These are phyloP conservation scores for Crax fasciolata DNA, from an alignment of 2,797 vertebrate genomes.

Conservation along the genomic window DNA sequence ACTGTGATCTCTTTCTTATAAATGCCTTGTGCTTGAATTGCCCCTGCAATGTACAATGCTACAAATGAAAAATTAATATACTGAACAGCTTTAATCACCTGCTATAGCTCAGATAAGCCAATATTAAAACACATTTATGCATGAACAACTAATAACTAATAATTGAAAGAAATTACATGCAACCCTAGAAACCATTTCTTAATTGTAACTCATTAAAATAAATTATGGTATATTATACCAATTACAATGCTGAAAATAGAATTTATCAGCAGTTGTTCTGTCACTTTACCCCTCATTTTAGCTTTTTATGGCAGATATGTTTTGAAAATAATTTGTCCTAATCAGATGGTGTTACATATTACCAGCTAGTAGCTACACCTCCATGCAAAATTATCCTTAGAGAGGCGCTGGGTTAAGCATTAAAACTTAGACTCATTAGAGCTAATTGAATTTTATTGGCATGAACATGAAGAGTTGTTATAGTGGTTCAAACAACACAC, in stretches of 20 bases:
- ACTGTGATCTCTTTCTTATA: not conserved
- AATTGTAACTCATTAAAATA: conserved; percentile 84
- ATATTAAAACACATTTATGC: conserved; percentile 80
- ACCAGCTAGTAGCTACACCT: conserved; percentile 35
- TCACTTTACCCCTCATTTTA: conserved; percentile 76
- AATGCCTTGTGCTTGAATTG: not conserved
- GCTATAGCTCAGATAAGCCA: conserved; percentile 63
- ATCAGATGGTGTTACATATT: conserved; percentile 53
- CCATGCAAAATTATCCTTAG: conserved; percentile 47
- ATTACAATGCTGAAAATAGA: conserved; percentile 83
- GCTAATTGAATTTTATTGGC: conserved; percentile 55
- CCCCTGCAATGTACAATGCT: not conserved
- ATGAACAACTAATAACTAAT: conserved; percentile 83
- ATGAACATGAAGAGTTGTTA: not conserved
- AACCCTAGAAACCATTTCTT: conserved; percentile 80
- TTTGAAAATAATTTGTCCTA: conserved; percentile 74
- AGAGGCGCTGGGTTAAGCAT: conserved; percentile 31
- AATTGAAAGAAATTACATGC: conserved; percentile 82
- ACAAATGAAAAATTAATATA: conserved; percentile 36
- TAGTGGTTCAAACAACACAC: conserved; percentile 1
- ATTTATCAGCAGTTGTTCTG: conserved; percentile 79
- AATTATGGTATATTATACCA: conserved; percentile 82
- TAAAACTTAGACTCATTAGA: conserved; percentile 45
- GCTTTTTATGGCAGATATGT: conserved; percentile 64
- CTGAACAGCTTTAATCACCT: conserved; percentile 63